Evolutionary conservation across 2,888 invertebrate genomes (phyloP), one percentile per base, ranked within the genome.

Genomic region (Andrena praecox): DNA sequence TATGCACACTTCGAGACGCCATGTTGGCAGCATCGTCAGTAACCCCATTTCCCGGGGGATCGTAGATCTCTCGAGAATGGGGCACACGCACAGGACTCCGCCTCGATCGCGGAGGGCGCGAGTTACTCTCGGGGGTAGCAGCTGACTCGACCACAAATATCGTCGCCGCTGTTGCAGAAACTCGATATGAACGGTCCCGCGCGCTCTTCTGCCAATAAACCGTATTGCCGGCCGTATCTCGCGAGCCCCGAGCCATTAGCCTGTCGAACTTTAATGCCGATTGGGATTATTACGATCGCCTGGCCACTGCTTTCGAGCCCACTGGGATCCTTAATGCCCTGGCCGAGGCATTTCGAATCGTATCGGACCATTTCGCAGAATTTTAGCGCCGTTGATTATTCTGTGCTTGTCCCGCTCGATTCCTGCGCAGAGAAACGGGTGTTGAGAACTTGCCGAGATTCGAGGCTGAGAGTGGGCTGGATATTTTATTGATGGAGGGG

Each of bases 141-240:
- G 80, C 85, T 81, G 85, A 77, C 77, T 77, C 68, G 79, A 80
- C 79, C 77, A 66, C 76, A 70, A 82, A 74, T 77, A 77, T 81
- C 73, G 81, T 81, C 60, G 77, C 73, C 66, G 72, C 69, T 82
- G 81, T 68, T 79, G 74, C 79, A 67, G 81, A 73, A 80, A 82
- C 67, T 77, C 70, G 77, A 83, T 80, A 82, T 60, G 80, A 79
- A 67, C 81, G 79, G 70, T 52, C 52, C 64, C 50, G 70, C 67
- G 10, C 69, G 82, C 76, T 69, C 80, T 77, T 76, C 69, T 77
- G 69, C 80, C 82, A 77, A 82, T 82, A 82, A 82, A 82, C 72
- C 56, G 64, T 80, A 80, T 72, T 76, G 80, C 80, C 33, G 64
- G 27, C 48, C 35, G 64, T 77, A 76, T 80, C 71, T 80, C 76